These are phyloP conservation scores for Cebus imitator DNA, from an alignment of 2,113 vertebrate species.

Conservation along the genomic window DNA sequence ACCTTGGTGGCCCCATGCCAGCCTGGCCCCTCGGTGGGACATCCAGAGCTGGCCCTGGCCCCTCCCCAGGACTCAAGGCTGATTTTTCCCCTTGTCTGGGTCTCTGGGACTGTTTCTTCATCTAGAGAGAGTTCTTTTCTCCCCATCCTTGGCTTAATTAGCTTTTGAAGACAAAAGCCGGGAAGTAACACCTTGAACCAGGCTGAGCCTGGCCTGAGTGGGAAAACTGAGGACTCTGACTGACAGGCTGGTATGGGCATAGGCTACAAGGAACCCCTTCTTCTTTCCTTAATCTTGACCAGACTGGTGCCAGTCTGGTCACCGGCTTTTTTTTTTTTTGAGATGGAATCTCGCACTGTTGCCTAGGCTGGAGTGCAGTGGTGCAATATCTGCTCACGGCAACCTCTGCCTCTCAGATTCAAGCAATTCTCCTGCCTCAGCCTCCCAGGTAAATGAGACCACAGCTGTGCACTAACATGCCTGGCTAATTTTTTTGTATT, in stretches of 20 bases:
- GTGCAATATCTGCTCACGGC: no score
- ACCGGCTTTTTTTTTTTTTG: no score
- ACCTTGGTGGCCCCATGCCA: accelerated
- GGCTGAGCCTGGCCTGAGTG: not conserved
- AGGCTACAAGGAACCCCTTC: not conserved
- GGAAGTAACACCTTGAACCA: not conserved
- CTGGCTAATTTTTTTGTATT: not conserved
- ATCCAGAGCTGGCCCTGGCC: not conserved
- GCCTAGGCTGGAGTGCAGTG: no score
- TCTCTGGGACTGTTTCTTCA: not conserved
- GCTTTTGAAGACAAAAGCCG: not conserved
- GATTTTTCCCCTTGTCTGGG: not conserved
- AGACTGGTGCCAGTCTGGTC: not conserved
- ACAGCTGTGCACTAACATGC: no score
- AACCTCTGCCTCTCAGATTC: no score
- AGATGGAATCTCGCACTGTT: no score
- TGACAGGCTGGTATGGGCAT: accelerated
- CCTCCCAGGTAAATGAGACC: no score
- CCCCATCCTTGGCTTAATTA: not conserved
- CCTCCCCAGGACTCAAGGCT: not conserved
- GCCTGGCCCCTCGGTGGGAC: not conserved
- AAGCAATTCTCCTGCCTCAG: no score
- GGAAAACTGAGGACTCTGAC: accelerated
- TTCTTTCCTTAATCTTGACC: not conserved
- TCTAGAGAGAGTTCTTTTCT: not conserved